Evolutionary conservation across 2,113 vertebrate genomes (phyloP).

Genomic region (Polyodon spathula): DNA sequence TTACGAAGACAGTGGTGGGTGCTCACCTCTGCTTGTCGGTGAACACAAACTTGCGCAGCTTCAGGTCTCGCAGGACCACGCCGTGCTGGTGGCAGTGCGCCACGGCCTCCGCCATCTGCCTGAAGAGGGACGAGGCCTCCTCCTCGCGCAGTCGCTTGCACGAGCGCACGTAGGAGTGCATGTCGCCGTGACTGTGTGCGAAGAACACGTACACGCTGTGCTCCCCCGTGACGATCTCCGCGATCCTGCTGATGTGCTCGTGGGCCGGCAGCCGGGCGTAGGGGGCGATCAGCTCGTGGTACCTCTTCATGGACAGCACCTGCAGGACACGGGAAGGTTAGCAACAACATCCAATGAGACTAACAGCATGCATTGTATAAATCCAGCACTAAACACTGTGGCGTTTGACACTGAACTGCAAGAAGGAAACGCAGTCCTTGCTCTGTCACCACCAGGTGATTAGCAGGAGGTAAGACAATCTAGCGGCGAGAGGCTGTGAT

Average conservation of each 20-base stretch:
- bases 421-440: too few relatives aligned
- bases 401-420: constrained; percentile 33
- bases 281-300: constrained; percentile 52
- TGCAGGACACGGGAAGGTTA: constrained; percentile 23
- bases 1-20: background rate
- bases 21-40: constrained; percentile 58
- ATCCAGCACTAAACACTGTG: constrained; percentile 12
- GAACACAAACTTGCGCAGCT: constrained; percentile 73
- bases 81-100: constrained; percentile 63
- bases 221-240: constrained; percentile 51
- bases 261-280: constrained; percentile 51
- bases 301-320: constrained; percentile 54
- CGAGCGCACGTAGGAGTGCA: constrained; percentile 66
- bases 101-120: constrained; percentile 59
- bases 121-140: constrained; percentile 56
- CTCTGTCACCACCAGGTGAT: too few relatives aligned
- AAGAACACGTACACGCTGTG: constrained; percentile 58
- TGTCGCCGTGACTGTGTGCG: constrained; percentile 51
- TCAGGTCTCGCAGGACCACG: constrained; percentile 68
- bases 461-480: too few relatives aligned
- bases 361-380: background rate
- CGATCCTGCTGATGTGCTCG: constrained; percentile 50
- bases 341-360: background rate
- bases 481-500: too few relatives aligned
- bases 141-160: constrained; percentile 56